A percentile compares a stretch with the other conserved stretches of the same genome.
Evolutionary conservation across 2,888 invertebrate species (phyloP).

Genomic region (Agrotis clavis): DNA sequence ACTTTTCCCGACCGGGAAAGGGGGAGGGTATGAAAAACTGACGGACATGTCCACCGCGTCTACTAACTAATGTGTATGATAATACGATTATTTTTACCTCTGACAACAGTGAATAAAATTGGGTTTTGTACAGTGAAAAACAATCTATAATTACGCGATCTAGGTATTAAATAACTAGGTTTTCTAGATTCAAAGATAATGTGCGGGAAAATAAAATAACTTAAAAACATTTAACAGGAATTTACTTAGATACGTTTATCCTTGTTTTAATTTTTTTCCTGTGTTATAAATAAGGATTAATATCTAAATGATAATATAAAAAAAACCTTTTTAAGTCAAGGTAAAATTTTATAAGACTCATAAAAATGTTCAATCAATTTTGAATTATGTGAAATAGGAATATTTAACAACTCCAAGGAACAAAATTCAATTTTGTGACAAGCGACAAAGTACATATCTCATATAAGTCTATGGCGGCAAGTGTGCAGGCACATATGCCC

Average conservation of each 20-base stretch:
- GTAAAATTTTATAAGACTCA: neutral
- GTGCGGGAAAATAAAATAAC: conserved; percentile 32
- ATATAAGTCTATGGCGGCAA: conserved; percentile 37
- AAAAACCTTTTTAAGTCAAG: neutral
- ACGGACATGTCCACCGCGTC: conserved; percentile 40
- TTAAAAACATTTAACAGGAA: conserved; percentile 14
- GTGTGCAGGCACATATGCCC: conserved; percentile 53
- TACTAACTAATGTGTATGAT: conserved; percentile 54
- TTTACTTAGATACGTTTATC: conserved; percentile 29
- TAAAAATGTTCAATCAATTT: neutral
- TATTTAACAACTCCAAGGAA: conserved; percentile 18
- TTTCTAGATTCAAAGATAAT: conserved; percentile 25
- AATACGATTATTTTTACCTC: conserved; percentile 57
- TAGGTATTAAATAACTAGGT: conserved; percentile 12
- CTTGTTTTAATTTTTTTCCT: conserved; percentile 13
- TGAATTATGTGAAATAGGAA: neutral
- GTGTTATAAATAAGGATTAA: conserved; percentile 19
- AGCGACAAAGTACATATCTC: conserved; percentile 15
- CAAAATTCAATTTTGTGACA: conserved; percentile 45
- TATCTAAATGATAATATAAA: conserved; percentile 9
- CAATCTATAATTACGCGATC: neutral
- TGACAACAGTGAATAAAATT: conserved; percentile 23
- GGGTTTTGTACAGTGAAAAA: conserved; percentile 1
- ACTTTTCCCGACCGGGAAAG: conserved; percentile 71
- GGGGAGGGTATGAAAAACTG: conserved; percentile 67